Evolutionary conservation across 2,797 vertebrate species (phyloP), one percentile per base, ranked within the genome.

Genomic region (Peromyscus nudipes): DNA sequence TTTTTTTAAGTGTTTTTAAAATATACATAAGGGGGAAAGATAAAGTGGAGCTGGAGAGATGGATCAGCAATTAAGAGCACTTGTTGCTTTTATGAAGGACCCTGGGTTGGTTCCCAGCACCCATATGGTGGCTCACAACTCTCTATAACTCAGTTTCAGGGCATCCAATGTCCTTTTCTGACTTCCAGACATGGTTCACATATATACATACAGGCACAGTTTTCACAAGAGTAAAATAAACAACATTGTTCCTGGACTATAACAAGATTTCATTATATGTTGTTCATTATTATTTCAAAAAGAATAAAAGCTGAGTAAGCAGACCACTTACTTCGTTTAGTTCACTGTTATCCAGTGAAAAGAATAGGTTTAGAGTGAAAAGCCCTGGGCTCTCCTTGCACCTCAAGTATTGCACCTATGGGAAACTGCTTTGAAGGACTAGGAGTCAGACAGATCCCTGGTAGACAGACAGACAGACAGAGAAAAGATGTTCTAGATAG

Each of bases 211-310:
- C 7, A 64, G n/a, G 37, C 8, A 64, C 25, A 83, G 31, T 23
- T 92, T 96, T 73, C 34, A 84, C 1, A 94, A 80, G 17, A 64
- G 69, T 40, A 91, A 69, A 84, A 91, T 64, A 76, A 95, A 77
- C 31, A 89, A 13, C 52, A 81, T 65, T 89, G 60, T 46, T 19
- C 52, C 73, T 67, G 8, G 1, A 94, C 46, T 64, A 49, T 2
- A 80, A 23, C 7, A 93, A 55, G 31, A 12, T 9, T 83, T 75
- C 13, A 73, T 23, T 49, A 91, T 85, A 65, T 57, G 52, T 64
- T 92, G 52, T 52, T 52, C 46, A 49, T 62, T 55, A 31, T 67
- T 46, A 6, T 89, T 85, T 88, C 4, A 2, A 17, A 80, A 81
- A 94, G 16, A 65, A 29, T 3, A 65, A 27, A 57, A 57, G 11